Conservation (phyloP, 1,140 invertebrate species). For the Drosophila prosaltans region DNA sequence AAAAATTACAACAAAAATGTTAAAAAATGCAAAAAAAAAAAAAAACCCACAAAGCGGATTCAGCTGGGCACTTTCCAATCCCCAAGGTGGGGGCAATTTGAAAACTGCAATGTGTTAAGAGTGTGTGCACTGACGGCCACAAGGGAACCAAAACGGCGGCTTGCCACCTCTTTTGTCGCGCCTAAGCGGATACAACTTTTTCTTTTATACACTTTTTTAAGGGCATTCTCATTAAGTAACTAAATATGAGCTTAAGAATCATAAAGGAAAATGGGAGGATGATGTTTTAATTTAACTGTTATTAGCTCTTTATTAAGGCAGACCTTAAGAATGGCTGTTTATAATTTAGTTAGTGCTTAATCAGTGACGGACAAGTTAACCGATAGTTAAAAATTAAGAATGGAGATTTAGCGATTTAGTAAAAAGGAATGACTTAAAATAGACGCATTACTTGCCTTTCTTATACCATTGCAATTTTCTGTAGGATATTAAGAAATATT, state of each 20-base stretch:
- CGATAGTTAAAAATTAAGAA: too few relatives aligned
- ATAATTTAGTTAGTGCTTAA: too few relatives aligned
- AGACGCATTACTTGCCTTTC: too few relatives aligned
- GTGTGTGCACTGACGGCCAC: slow-evolving; percentile 31
- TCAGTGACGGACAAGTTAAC: too few relatives aligned
- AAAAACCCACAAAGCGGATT: slow-evolving; percentile 58
- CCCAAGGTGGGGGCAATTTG: slow-evolving; percentile 41
- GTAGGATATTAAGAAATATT: background rate
- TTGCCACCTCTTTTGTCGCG: slow-evolving; percentile 48
- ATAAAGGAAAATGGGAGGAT: background rate
- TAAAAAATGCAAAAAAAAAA: slow-evolving; percentile 32
- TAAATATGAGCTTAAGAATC: background rate
- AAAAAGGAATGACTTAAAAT: too few relatives aligned
- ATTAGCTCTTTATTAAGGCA: too few relatives aligned
- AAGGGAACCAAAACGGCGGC: slow-evolving; percentile 54
- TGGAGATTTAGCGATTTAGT: too few relatives aligned
- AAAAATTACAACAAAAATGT: background rate
- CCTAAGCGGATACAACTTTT: slow-evolving; percentile 54
- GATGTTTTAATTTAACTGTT: too few relatives aligned
- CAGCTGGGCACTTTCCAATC: slow-evolving; percentile 42
- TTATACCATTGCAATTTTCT: too few relatives aligned
- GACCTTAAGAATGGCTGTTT: too few relatives aligned
- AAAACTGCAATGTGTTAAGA: slow-evolving; percentile 39
- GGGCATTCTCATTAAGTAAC: background rate
- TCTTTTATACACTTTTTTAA: background rate